Base-by-base conservation (phyloP, 2,113 vertebrate species). In the Hippolais icterina region DNA sequence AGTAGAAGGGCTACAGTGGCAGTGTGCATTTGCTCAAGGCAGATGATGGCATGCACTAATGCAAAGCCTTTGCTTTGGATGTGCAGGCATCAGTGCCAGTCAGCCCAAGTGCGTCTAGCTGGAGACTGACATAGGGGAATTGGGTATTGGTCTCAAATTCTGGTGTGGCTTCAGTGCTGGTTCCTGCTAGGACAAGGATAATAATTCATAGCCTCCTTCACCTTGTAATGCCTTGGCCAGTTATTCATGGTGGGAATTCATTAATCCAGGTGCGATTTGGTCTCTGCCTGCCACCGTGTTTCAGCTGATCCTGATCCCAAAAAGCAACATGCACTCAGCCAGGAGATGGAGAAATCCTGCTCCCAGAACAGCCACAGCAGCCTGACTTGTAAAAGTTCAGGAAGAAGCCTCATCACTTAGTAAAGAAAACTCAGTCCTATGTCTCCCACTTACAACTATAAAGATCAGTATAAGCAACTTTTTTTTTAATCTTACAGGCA, bases 211-310 rank as follows among this genome's bases (percentile, higher is more conserved):
- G 33, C 14, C 23, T 37, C 24, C 46, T 77, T 60, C 52, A 29
- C 31, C 27, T 23, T 22, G 5, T 25, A 1, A 1, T 22, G 9
- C 28, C 56, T 28, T 0, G 0, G 4, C n/a, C 66, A 68, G 44
- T 46, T 29, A 20, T 78, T 53, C 5, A 11, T 0, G 0, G 33
- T 27, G 56, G 56, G 14, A 24, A 59, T 59, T 59, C n/a, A 35
- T 59, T 59, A 59, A 35, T 66, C 50, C 31, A 44, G 13, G 12
- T 17, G 18, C 21, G 28, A 50, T 52, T 49, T 82, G 15, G 53
- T 53, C 54, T 31, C 27, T 66, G 60, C 39, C 64, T 93, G 71
- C 28, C 46, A 39, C 0, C 6, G 1, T 19, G 52, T 71, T 92
- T 84, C 60, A 78, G 41, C 41, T 1, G 2, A 47, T 82, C 37